These are phyloP conservation scores for Eucidaris tribuloides DNA, from an alignment of 35 echinoderm and acorn worm genomes.

Conservation along the genomic window DNA sequence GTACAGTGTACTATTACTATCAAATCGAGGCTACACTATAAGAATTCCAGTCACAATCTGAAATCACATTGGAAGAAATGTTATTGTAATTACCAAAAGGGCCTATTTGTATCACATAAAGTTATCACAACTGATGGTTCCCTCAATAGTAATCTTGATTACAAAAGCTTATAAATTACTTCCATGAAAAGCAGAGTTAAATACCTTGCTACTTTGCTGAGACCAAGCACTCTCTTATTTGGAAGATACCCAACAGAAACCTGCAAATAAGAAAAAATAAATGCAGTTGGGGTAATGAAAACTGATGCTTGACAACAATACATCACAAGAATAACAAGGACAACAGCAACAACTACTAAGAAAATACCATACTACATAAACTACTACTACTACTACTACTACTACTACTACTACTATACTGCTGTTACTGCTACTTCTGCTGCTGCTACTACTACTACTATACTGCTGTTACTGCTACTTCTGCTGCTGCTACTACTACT, in stretches of 20 bases:
- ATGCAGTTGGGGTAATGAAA: no score
- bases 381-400: not conserved
- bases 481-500: not conserved
- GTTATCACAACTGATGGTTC: no score
- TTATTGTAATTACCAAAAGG: not conserved
- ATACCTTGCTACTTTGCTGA: constrained; percentile 95
- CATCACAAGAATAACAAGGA: no score
- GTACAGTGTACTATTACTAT: no score
- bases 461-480: no score
- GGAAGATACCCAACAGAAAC: constrained; percentile 93
- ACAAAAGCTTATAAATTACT: no score
- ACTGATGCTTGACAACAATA: no score
- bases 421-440: not conserved
- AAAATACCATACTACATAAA: not conserved
- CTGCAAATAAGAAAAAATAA: constrained; percentile 51
- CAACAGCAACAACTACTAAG: not conserved
- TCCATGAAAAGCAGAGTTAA: no score
- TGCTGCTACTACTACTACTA: not conserved
- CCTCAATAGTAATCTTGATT: no score
- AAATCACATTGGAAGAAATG: not conserved
- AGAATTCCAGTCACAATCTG: not conserved
- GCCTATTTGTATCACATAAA: not conserved
- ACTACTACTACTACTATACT: not conserved
- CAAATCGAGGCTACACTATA: no score
- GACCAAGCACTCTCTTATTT: constrained; percentile 82